Base-by-base conservation (phyloP, 2,113 vertebrate genomes). In the Tragelaphus buxtoni region DNA sequence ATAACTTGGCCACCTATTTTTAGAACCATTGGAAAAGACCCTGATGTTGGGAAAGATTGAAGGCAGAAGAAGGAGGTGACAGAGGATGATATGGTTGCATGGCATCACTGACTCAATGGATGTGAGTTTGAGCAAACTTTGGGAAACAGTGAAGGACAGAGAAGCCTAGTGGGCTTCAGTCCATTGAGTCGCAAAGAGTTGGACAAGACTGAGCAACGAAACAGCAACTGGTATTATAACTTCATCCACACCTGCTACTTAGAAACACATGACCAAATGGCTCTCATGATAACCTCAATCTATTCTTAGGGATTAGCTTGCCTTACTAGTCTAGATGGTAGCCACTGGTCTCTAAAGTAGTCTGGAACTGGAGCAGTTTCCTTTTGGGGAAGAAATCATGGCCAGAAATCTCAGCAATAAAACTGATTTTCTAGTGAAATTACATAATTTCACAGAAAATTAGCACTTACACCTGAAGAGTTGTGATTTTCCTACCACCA, bases 401-500 rank as follows among this genome's bases (percentile, higher is more conserved):
- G 32, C 69, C 53, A 61, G 56, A 7, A 39, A 69, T 35, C 28
- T 96, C n/a, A 49, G 32, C 56, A 91, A 74, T 32, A 35, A 30
- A 13, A 65, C 42, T 12, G 83, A 87, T 77, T 82, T 90, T 69
- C 86, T 53, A 82, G 22, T 6, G 32, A 95, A 69, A 76, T 49
- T 14, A 35, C n/a, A 32, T 49, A 16, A 83, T 65, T 77, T 96
- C 69, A 74, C n/a, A 61, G 77, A 95, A 91, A 93, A 83, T 60
- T 49, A 91, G 74, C 49, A 53, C 28, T 26, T 32, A n/a, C 26
- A 61, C 30, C 77, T 88, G 32, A 45, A 88, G 74, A 65, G 47
- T 8, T 39, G n/a, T 51, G 65, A 45, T 63, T 85, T 56, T 35
- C 42, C 35, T 14, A 42, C 5, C 58, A 69, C 47, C 6, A 35